A percentile compares a stretch with the other conserved stretches of the same genome.
Evolutionary conservation across 2,797 vertebrate genomes (phyloP).

Genomic region (Sebastes paucispinis): DNA sequence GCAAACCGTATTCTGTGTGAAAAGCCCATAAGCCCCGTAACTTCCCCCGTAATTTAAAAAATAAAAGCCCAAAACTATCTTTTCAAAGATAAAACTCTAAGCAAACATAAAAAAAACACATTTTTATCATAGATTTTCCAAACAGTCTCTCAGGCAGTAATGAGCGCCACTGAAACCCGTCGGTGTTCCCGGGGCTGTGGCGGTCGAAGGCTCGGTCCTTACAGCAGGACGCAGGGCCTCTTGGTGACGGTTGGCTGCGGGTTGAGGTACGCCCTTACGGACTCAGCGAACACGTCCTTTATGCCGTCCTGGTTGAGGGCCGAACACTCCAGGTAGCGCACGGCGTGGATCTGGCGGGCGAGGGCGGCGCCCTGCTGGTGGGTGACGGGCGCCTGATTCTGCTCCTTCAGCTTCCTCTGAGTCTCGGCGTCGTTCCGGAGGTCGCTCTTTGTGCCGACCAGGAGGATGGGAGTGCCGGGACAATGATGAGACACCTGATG

Average conservation of each 20-base stretch:
- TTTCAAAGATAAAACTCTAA: slow-evolving; percentile 24
- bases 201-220: slow-evolving; percentile 40
- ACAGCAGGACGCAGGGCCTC: slow-evolving; percentile 88
- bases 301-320: slow-evolving; percentile 91
- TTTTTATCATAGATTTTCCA: neutral
- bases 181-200: neutral
- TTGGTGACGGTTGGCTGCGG: slow-evolving; percentile 78
- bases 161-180: neutral
- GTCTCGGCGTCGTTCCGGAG: slow-evolving; percentile 86
- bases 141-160: slow-evolving; percentile 22
- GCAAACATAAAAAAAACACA: neutral
- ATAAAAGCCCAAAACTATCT: neutral
- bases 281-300: slow-evolving; percentile 89
- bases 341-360: slow-evolving; percentile 88
- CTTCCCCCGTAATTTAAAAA: neutral
- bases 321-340: slow-evolving; percentile 92
- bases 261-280: slow-evolving; percentile 88
- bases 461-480: slow-evolving; percentile 88
- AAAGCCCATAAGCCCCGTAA: too few relatives aligned
- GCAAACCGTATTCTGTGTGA: too few relatives aligned
- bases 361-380: slow-evolving; percentile 86
- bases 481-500: slow-evolving; percentile 88
- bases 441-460: slow-evolving; percentile 93
- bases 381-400: slow-evolving; percentile 87
- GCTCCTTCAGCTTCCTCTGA: slow-evolving; percentile 92